Conservation (phyloP, 1,140 invertebrate genomes). For the Eciton burchellii region DNA sequence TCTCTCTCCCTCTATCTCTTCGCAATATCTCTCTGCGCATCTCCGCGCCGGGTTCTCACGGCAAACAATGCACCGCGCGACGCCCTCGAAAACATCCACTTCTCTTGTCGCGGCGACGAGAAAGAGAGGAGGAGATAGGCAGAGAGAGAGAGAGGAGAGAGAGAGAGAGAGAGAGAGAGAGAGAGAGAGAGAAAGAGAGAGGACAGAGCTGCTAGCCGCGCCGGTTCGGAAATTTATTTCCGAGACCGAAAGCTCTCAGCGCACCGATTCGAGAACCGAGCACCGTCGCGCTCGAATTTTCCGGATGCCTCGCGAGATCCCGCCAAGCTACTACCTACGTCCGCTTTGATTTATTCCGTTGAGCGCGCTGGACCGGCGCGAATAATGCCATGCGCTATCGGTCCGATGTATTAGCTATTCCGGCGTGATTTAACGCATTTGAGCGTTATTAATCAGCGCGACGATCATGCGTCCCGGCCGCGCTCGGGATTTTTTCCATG, state of each 20-base stretch:
- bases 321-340: conserved; percentile 7
- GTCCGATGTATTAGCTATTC: conserved; percentile 3
- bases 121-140: conserved; percentile 21
- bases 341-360: conserved; percentile 49
- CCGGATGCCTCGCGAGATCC: conserved; percentile 53
- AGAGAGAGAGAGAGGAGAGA: conserved; percentile 39
- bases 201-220: conserved; percentile 61
- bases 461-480: background rate
- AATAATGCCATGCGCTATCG: conserved; percentile 26
- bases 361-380: conserved; percentile 7
- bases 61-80: conserved; percentile 79
- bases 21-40: conserved; percentile 77
- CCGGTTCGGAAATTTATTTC: conserved; percentile 76
- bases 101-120: conserved; percentile 74
- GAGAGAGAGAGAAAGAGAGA: conserved; percentile 57
- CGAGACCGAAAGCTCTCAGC: conserved; percentile 72
- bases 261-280: conserved; percentile 64
- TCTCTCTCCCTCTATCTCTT: conserved; percentile 70
- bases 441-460: background rate
- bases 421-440: background rate
- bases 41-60: conserved; percentile 77
- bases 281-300: conserved; percentile 64
- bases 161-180: background rate
- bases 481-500: background rate
- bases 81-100: conserved; percentile 80